Evolutionary conservation across 2,113 vertebrate species (phyloP), one percentile per base, ranked within the genome.

Genomic region (Syngnathoides biaculeatus): DNA sequence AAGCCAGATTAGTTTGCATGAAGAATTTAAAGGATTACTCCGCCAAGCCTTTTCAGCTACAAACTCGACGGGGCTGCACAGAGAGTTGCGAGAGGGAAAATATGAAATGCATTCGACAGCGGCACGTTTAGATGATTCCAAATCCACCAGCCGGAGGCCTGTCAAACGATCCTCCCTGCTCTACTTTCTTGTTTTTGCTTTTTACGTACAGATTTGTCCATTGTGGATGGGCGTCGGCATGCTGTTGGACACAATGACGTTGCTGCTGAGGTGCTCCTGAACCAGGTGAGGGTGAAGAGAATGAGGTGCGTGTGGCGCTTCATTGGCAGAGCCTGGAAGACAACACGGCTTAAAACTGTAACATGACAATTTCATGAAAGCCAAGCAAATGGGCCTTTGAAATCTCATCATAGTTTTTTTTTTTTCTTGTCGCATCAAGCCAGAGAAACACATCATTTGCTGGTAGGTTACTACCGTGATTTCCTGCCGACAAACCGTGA

Each of bases 261-360:
- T 98, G 82, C 91, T 95, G 84, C 94, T 95, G 84, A 98, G 93
- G 87, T 99, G 97, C 75, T 98, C 97, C 74, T 97, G 97, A 76
- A 98, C 95, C 90, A 99, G 90, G 40, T 99, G 97, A 65, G 97
- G 97, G 76, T 98, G 97, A 79, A 98, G 91, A 67, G 95, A 93
- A 68, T 98, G 97, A 78, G 96, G 96, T 64, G 96, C 82, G 2
- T 99, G 97, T 0, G 94, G 92, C 0, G 94, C 86, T 77, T 99
- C 97, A 27, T 91, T 98, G 53, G 96, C 93, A 59, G 97, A 96
- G 43, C 97, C 97, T 99, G 63, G 14, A 53, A 76, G 19, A 42
- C 30, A 64, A 40, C 57, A 77, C 13, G 1, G 8, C 17, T 2
- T 48, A 48, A 48, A 48, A 35, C 30, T 35, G 30, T n/a, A 42